Evolutionary conservation across 2,113 vertebrate genomes (phyloP).

Genomic region (Bufo bufo): DNA sequence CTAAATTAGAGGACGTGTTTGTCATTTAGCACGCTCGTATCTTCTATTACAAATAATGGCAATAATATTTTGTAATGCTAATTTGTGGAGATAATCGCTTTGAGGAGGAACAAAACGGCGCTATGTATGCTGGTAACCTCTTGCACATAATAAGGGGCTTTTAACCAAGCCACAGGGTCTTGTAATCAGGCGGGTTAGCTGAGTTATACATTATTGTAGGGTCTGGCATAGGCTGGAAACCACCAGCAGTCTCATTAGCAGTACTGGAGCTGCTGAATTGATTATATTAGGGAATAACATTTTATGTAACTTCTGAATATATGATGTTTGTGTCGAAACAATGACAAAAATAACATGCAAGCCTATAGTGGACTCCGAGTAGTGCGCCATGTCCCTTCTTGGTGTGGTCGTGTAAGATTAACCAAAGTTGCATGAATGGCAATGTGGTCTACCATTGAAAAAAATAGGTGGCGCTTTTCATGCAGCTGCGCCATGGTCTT

Average conservation of each 20-base stretch:
- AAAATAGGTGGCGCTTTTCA: too few relatives aligned
- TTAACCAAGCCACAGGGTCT: background rate
- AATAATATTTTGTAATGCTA: slow-evolving; percentile 45
- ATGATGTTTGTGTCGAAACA: background rate
- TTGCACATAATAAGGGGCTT: background rate
- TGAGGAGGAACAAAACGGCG: slow-evolving; percentile 38
- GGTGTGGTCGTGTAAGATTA: too few relatives aligned
- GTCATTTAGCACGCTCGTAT: slow-evolving; percentile 2
- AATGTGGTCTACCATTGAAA: too few relatives aligned
- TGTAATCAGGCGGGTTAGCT: background rate
- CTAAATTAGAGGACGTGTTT: slow-evolving; percentile 35
- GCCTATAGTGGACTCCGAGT: too few relatives aligned
- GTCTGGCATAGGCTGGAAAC: background rate
- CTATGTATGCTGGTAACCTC: background rate
- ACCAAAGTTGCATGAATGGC: too few relatives aligned
- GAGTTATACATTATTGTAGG: background rate
- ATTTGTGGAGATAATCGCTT: slow-evolving; percentile 41
- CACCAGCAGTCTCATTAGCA: background rate
- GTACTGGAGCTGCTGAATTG: background rate
- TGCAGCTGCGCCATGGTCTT: too few relatives aligned
- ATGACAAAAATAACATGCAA: too few relatives aligned
- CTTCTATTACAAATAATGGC: slow-evolving; percentile 30
- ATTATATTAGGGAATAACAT: background rate
- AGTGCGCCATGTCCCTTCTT: too few relatives aligned
- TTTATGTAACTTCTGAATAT: background rate